Evolutionary conservation across 2,888 invertebrate species (phyloP), one percentile per base, ranked within the genome.

Genomic region (Netelia virgata): DNA sequence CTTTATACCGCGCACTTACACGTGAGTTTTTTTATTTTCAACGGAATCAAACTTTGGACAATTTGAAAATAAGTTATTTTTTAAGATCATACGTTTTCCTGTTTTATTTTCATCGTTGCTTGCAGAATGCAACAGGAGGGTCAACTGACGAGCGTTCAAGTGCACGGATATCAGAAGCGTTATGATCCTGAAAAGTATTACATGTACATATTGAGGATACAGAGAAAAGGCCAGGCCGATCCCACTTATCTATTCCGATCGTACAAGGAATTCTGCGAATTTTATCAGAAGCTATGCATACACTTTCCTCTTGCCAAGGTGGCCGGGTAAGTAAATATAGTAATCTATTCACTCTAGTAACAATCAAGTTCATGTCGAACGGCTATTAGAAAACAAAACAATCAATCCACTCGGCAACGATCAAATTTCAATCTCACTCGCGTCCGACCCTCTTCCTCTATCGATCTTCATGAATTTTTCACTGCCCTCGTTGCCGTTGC

Each of bases 181-280:
- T 99, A 98, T 93, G 98, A 98, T 92, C 98, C 99, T 14, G 99
- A 98, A 92, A 99, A 99, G 95, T 98, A 98, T 95, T 99, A 99
- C 94, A 98, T 99, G 89, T 98, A 98, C 93, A 97, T 98, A 86
- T 94, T 97, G 87, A 95, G 96, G 87, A 97, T 99, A 50, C 97
- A 96, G 91, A 95, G 99, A 75, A 97, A 97, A 89, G 96, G 96
- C 66, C 97, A 98, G 92, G 96, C 96, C n/a, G 97, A 98, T 92
- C 97, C 98, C 0, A 96, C 97, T 87, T 97, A 97, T 91, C 95
- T 99, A 74, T 98, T 98, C 93, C 96, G 99, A 83, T 97, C 98
- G 0, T 99, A 98, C 94, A 97, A 98, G 90, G 99, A 99, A 94
- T 99, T 99, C 94, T 97, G 97, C 14, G 99, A 99, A 94, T 96